phyloP scores from a whole-genome alignment of 1,140 invertebrate genomes.

The Drosophila kohkoa region DNA sequence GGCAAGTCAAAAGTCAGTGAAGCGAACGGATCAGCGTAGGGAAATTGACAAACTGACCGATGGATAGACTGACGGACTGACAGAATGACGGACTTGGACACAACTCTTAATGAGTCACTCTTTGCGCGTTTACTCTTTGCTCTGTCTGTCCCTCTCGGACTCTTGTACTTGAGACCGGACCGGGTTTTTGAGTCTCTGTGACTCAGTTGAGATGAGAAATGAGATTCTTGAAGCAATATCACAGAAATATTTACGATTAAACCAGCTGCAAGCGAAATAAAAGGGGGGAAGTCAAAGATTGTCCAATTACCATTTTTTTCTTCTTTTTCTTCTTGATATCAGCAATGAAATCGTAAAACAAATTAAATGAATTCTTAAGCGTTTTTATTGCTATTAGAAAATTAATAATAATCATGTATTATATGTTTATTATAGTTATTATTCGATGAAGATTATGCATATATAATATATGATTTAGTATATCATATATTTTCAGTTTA shows the following conservation, averaged over 20 bases:
- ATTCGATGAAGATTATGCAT: no score
- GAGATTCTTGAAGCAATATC: slow-evolving; percentile 1
- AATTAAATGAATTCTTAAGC: background rate
- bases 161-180: background rate
- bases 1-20: slow-evolving; percentile 6
- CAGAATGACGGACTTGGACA: background rate
- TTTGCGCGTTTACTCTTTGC: slow-evolving; percentile 14
- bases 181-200: slow-evolving; percentile 27
- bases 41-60: background rate
- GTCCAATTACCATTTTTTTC: background rate
- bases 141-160: background rate
- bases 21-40: slow-evolving; percentile 28
- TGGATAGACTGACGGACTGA: background rate
- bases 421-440: no score
- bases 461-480: no score
- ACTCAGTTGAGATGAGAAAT: slow-evolving; percentile 17
- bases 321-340: background rate
- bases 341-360: slow-evolving; percentile 6
- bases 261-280: background rate
- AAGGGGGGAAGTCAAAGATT: background rate
- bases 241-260: slow-evolving; percentile 2
- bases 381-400: background rate
- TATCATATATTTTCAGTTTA: no score
- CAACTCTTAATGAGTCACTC: slow-evolving; percentile 28
- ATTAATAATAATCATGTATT: no score